A percentile compares a stretch with the other conserved stretches of the same genome.
phyloP scores from a whole-genome alignment of 2,888 invertebrate genomes.

The Hirtodrosophila duncani region DNA sequence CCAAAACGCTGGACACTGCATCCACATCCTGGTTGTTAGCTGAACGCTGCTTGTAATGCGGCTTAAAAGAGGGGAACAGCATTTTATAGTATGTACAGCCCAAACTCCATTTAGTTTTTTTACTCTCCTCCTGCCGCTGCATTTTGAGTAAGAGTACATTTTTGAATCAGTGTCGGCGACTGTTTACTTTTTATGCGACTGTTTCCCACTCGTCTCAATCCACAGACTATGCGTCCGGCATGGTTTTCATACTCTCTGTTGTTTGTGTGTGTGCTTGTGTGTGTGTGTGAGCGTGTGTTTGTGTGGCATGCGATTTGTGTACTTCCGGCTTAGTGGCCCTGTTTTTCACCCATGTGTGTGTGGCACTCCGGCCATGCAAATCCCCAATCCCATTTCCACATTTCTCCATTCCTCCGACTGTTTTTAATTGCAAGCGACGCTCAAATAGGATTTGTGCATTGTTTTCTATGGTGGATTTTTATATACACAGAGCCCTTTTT shows the following conservation, averaged over 20 bases:
- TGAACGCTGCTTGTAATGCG: constrained; percentile 71
- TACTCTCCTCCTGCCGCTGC: constrained; percentile 41
- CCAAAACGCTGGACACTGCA: constrained; percentile 47
- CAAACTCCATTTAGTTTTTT: constrained; percentile 7
- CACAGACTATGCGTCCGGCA: too few species aligned
- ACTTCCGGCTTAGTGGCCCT: constrained; percentile 58
- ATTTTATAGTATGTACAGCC: constrained; percentile 41
- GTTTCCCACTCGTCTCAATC: constrained; percentile 1
- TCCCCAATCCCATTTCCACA: constrained; percentile 12
- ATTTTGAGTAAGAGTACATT: constrained; percentile 72
- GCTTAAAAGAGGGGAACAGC: constrained; percentile 46
- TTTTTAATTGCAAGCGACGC: constrained; percentile 65
- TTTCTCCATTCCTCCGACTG: constrained; percentile 30
- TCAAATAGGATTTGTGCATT: constrained; percentile 72
- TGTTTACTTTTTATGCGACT: constrained; percentile 51
- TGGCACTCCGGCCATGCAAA: constrained; percentile 27
- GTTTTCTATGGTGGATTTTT: constrained; percentile 65
- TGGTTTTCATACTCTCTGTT: too few species aligned
- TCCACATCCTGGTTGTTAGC: too few species aligned
- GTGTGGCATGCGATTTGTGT: constrained; percentile 63
- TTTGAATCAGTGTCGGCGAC: constrained; percentile 64
- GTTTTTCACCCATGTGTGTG: constrained; percentile 24
- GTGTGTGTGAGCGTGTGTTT: constrained; percentile 12
- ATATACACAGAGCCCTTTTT: constrained; percentile 1
- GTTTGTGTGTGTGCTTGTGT: not conserved